Conservation (phyloP, 2,888 invertebrate genomes). For the Thera britannica region DNA sequence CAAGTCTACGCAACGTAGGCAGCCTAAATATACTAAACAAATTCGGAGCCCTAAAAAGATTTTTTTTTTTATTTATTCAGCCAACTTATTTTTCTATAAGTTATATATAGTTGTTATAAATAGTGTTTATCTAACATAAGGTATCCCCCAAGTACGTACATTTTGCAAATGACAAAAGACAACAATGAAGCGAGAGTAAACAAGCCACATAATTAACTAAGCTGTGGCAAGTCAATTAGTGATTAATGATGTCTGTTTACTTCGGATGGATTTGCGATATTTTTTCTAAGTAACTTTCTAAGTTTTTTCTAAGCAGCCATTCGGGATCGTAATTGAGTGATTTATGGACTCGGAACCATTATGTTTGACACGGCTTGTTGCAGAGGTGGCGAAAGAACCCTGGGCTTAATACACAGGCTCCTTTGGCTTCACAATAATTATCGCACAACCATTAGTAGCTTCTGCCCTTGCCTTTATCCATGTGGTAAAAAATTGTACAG, state of each 20-base stretch:
- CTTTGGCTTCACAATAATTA: slow-evolving; percentile 38
- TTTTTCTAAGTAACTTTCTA: slow-evolving; percentile 49
- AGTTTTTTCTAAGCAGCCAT: slow-evolving; percentile 15
- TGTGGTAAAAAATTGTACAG: no score
- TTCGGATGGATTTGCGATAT: slow-evolving; percentile 64
- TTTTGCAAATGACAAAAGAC: neutral
- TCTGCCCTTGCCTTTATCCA: neutral
- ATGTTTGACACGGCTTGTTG: slow-evolving; percentile 73
- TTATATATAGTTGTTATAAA: no score
- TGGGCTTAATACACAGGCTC: slow-evolving; percentile 59
- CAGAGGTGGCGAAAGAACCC: slow-evolving; percentile 70
- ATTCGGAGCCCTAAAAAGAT: no score
- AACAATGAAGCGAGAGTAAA: neutral
- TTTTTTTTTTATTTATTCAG: no score
- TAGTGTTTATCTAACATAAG: no score
- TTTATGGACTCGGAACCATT: slow-evolving; percentile 75
- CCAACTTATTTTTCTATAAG: no score
- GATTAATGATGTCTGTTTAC: slow-evolving; percentile 63
- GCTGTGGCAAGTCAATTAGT: slow-evolving; percentile 47
- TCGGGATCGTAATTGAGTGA: slow-evolving; percentile 72
- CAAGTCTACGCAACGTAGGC: neutral
- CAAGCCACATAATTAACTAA: slow-evolving; percentile 9
- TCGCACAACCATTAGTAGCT: neutral
- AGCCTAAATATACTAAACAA: no score
- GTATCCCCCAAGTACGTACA: no score